phyloP scores from a whole-genome alignment of 2,888 invertebrate genomes.

The Stenoptilia bipunctidactyla region DNA sequence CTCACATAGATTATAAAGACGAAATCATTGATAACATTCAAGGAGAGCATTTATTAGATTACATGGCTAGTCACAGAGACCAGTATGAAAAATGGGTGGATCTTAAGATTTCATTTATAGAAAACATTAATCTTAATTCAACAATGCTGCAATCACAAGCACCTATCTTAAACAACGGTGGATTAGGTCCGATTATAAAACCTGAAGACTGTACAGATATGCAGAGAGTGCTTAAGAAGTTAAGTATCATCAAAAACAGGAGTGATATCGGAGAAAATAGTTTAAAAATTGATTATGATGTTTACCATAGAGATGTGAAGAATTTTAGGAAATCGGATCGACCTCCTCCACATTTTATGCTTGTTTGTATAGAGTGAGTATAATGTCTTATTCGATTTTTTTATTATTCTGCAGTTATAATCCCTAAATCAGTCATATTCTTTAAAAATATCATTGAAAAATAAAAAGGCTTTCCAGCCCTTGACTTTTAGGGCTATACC shows the following conservation, averaged over 20 bases:
- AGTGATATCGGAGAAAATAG: conserved; percentile 19
- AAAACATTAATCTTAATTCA: conserved; percentile 32
- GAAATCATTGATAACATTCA: conserved; percentile 25
- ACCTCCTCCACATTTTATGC: conserved; percentile 50
- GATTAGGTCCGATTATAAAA: conserved; percentile 29
- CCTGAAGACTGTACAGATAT: conserved; percentile 38
- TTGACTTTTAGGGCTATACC: no score
- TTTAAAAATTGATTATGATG: conserved; percentile 46
- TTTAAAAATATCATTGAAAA: no score
- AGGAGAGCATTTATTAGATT: conserved; percentile 36
- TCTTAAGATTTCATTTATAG: conserved; percentile 38
- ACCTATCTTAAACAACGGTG: conserved; percentile 17
- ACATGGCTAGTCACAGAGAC: conserved; percentile 26
- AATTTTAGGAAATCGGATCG: conserved; percentile 46
- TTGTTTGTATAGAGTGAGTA: conserved; percentile 55
- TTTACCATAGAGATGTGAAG: conserved; percentile 51
- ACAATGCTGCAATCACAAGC: conserved; percentile 22
- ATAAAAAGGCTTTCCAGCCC: no score
- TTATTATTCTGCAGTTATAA: no score
- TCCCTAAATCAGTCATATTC: no score
- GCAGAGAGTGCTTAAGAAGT: conserved; percentile 32
- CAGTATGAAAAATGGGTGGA: conserved; percentile 41
- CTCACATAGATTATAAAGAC: conserved; percentile 19
- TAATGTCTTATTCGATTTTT: conserved; percentile 3
- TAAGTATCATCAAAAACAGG: conserved; percentile 39